Evolutionary conservation across 37 sponge, comb jelly and placozoan species (phyloP), one percentile per base, ranked within the genome.

Genomic region (Lycopodina hypogea): DNA sequence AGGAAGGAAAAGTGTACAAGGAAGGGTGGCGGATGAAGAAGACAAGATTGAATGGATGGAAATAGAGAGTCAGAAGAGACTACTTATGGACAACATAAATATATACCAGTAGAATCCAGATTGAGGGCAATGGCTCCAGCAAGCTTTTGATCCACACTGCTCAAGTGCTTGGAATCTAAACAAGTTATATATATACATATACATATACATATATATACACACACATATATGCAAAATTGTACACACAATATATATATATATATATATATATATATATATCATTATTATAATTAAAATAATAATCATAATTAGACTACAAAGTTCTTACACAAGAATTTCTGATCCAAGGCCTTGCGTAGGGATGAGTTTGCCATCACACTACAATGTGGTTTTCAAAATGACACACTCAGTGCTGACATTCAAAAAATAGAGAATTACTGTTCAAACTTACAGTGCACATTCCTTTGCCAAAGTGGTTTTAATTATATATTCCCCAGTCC

Each of bases 401-500:
- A 53, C 17, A 19, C 55, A 17, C 12, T 53, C 12, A 19, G 55
- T 59, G 12, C 4, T 59, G 60, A 6, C 33, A 65, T 24, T 2
- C 18, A 19, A 65, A 32, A 33, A 34, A 30, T 30, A 17, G 18
- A 26, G 21, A 21, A 30, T 14, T 52, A 35, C 0, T 6, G 26
- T 33, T 24, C n/a, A 22, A 0, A 68, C 81, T 50, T 70, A 87
- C 87, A 62, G 42, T 22, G 79, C 73, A 75, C 80, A 72, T 55
- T 87, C 88, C 29, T 70, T 83, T 1, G 88, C 92, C 39, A 92
- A 72, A 55, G 56, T 61, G 6, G 92, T 92, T 55, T 81, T 83
- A 32, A 87, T 81, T 56, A 92, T 75, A 32, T 83, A 85, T 48
- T 92, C 92, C 26, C 92, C 92, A 28, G 81, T 70, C 24, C 92